A percentile compares a stretch with the other conserved stretches of the same genome.
These are phyloP conservation scores for Cyprinodon variegatus DNA, from an alignment of 2,113 vertebrate species.

Conservation along the genomic window DNA sequence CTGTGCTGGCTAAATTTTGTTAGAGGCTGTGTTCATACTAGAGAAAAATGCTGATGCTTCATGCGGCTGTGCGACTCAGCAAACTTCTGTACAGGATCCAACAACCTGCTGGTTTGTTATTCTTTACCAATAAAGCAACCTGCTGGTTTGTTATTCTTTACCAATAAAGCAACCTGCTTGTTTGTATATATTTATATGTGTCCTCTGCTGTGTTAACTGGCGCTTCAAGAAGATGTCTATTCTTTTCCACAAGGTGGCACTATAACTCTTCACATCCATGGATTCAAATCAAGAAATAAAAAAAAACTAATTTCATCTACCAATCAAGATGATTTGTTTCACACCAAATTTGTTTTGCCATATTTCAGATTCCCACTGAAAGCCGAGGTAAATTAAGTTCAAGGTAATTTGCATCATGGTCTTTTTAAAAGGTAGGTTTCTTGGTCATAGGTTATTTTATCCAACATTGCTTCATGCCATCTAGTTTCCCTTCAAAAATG, in stretches of 20 bases:
- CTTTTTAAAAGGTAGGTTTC: too few species aligned
- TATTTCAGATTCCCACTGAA: too few species aligned
- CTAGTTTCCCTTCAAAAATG: too few species aligned
- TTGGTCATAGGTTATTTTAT: too few species aligned
- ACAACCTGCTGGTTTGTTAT: slow-evolving; percentile 53
- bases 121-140: slow-evolving; percentile 75
- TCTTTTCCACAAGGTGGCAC: not conserved
- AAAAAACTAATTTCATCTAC: not conserved
- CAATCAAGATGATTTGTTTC: not conserved
- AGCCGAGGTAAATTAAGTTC: too few species aligned
- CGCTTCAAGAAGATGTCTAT: not conserved
- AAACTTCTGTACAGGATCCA: slow-evolving; percentile 24
- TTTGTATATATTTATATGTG: slow-evolving; percentile 33
- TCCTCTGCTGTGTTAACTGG: not conserved
- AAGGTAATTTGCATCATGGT: too few species aligned
- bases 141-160: slow-evolving; percentile 69
- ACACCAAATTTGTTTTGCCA: too few species aligned
- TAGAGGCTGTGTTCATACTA: slow-evolving; percentile 29
- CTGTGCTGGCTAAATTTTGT: slow-evolving; percentile 27
- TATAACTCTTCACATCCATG: not conserved
- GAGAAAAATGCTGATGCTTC: slow-evolving; percentile 23
- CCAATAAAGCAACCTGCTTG: slow-evolving; percentile 76
- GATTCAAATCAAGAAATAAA: not conserved
- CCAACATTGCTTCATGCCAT: too few species aligned
- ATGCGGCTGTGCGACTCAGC: slow-evolving; percentile 9